Evolutionary conservation across 2,888 invertebrate genomes (phyloP).

Genomic region (Miltochrista miniata): DNA sequence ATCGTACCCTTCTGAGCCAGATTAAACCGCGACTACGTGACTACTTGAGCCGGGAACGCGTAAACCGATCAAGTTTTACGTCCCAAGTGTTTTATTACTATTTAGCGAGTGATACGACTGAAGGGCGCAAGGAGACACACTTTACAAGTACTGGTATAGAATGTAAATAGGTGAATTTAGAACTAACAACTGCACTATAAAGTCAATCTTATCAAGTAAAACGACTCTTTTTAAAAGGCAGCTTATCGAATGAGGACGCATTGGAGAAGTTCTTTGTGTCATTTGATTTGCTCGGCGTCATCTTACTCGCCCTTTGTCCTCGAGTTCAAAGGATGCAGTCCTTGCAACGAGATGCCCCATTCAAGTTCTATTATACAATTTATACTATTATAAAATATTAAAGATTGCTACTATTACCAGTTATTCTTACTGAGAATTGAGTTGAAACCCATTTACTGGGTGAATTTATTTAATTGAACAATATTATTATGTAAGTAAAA

Average conservation of each 20-base stretch:
- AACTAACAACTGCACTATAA: slow-evolving; percentile 12
- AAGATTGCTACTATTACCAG: no score
- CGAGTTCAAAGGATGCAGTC: slow-evolving; percentile 34
- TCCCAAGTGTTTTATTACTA: slow-evolving; percentile 43
- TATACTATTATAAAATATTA: slow-evolving; percentile 25
- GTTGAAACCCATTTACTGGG: no score
- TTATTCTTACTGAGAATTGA: no score
- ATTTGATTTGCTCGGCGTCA: slow-evolving; percentile 26
- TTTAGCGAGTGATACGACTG: slow-evolving; percentile 28
- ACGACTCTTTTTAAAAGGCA: slow-evolving; percentile 21
- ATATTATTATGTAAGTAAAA: no score
- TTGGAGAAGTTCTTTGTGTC: slow-evolving; percentile 28
- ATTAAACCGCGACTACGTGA: slow-evolving; percentile 16
- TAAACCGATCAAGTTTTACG: slow-evolving; percentile 33
- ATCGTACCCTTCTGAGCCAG: slow-evolving; percentile 15
- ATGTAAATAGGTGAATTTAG: not conserved
- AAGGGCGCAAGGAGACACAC: no score
- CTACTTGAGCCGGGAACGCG: slow-evolving; percentile 32
- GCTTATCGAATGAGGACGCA: slow-evolving; percentile 26
- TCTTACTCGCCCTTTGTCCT: slow-evolving; percentile 42
- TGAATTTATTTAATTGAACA: no score
- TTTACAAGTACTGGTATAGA: slow-evolving; percentile 3
- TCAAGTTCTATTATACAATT: slow-evolving; percentile 39
- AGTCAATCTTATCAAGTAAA: slow-evolving; percentile 17
- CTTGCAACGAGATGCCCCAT: slow-evolving; percentile 15